Evolutionary conservation across 2,113 vertebrate genomes (phyloP).

Genomic region (human (Homo sapiens)): GRCh38 chr3:135246501-135247000

Average conservation of each 20-base stretch:
- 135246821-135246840: not conserved
- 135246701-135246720: not conserved
- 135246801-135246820: not conserved
- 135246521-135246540: not conserved
- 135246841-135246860: slow-evolving; percentile 47
- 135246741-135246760: not conserved
- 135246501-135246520: not conserved
- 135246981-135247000: not conserved
- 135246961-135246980: slow-evolving; percentile 14
- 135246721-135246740: not conserved
- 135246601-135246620: not conserved
- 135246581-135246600: not conserved
- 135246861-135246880: slow-evolving; percentile 29
- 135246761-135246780: not conserved
- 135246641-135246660: not conserved
- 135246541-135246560: not conserved
- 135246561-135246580: not conserved
- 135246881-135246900: not conserved
- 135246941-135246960: slow-evolving; percentile 19
- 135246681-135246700: not conserved
- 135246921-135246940: slow-evolving; percentile 39
- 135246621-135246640: not conserved
- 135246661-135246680: not conserved
- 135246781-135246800: not conserved
- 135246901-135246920: not conserved